Evolutionary conservation across 2,888 invertebrate species (phyloP), one percentile per base, ranked within the genome.

Genomic region (Patella pellucida): DNA sequence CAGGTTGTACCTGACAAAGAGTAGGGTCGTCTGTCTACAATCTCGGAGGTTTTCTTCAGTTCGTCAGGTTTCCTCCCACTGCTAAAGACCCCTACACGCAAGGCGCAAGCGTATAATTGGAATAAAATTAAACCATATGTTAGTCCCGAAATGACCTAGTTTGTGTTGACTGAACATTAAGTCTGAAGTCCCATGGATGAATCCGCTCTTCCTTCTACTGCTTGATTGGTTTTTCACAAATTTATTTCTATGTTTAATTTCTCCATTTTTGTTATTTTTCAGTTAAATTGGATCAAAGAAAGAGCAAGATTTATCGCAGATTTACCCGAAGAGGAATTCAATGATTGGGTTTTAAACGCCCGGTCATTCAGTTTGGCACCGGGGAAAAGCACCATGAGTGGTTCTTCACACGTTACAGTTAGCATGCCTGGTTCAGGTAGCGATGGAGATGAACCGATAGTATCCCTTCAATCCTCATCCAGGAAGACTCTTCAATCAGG

Each of bases 241-340:
- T 71, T 73, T 68, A 15, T 31, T 52, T 19, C 0, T 19, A 15
- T 14, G 4, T 70, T 71, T 16, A 67, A 41, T 72, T 14, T 52
- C 15, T 14, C 15, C 5, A 5, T 73, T 56, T 72, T 23, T 69
- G 76, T 74, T 41, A 54, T 62, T 69, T 85, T 84, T 71, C 83
- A 88, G 88, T 73, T 88, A 72, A 82, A 85, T 70, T 56, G 72
- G 41, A 86, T 88, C 68, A 87, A 87, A 76, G 84, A 84, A 69
- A 79, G 79, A 72, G 87, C 86, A 9, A 78, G 87, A 52, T 77
- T 78, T 51, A 83, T 88, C 72, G 80, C 85, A 52, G 88, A 86
- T 19, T 78, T 87, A 31, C 82, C 86, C 27, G 86, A 88, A 72
- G 83, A 83, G 41, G 82, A 83, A 54, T 88, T 87, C 78, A 85